Evolutionary conservation across 2,113 vertebrate species (phyloP).

Genomic region (Mystacornis crossleyi): DNA sequence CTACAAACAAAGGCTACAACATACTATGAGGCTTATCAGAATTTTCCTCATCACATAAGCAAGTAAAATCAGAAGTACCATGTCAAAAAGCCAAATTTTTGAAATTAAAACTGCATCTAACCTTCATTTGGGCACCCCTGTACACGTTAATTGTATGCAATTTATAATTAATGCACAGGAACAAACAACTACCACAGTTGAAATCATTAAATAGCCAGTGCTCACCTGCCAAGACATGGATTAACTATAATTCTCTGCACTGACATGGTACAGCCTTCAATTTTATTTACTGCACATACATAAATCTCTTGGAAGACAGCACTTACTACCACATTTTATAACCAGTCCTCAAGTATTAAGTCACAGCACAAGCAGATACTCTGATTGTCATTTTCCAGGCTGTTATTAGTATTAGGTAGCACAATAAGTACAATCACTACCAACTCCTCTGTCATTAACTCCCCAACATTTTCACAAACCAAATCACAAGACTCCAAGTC

Average conservation of each 20-base stretch:
- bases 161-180: neutral
- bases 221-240: neutral
- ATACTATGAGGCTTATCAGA: neutral
- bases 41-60: neutral
- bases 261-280: neutral
- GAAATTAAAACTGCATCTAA: neutral
- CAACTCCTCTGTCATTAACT: neutral
- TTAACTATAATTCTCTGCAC: neutral
- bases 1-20: neutral
- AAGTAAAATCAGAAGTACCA: neutral
- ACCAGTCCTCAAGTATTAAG: neutral
- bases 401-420: neutral
- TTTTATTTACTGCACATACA: neutral
- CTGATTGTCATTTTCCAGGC: neutral
- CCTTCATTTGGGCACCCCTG: neutral
- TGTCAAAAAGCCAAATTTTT: neutral
- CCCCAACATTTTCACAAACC: neutral
- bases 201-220: neutral
- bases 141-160: neutral
- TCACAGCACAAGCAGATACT: neutral
- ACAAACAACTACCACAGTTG: neutral
- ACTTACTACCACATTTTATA: neutral
- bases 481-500: neutral
- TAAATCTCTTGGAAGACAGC: neutral
- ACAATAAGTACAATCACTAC: neutral